Percentiles rank a stretch among this genome's conserved stretches.
Conservation (phyloP, 2,113 vertebrate species). For the Neofelis nebulosa region DNA sequence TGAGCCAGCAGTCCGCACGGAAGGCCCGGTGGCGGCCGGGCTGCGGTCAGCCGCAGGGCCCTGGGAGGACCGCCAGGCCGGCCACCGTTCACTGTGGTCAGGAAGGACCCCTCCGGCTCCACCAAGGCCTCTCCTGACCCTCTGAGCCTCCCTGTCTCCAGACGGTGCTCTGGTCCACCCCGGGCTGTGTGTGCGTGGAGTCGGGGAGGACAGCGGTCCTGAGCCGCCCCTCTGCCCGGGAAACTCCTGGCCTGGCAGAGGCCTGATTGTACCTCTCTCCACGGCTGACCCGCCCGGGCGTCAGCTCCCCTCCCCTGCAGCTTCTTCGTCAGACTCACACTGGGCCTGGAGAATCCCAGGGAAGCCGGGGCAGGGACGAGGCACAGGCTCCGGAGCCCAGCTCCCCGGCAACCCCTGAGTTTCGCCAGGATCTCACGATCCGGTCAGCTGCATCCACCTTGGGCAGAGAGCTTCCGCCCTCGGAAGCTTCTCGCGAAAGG, state of each 20-base stretch:
- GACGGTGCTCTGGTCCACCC: not conserved
- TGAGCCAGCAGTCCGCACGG: not conserved
- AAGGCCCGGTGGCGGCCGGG: not conserved
- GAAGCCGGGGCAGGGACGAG: not conserved
- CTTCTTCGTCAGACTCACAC: not conserved
- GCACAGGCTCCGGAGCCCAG: not conserved
- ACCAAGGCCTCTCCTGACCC: not conserved
- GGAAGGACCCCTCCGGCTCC: no score
- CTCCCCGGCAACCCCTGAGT: not conserved
- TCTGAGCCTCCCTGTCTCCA: not conserved
- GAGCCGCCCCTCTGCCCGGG: not conserved
- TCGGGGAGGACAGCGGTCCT: not conserved
- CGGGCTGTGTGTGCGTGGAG: not conserved
- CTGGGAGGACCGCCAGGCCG: not conserved
- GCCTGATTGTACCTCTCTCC: not conserved
- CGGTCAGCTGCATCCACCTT: no score
- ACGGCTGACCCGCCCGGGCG: fast-evolving
- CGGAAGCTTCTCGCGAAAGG: not conserved
- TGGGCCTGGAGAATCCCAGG: not conserved
- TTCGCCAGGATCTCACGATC: not conserved
- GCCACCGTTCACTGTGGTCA: fast-evolving
- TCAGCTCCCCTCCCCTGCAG: not conserved
- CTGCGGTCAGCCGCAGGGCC: not conserved
- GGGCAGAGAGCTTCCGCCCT: not conserved
- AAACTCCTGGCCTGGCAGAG: fast-evolving